Percentiles rank a stretch among this genome's conserved stretches.
phyloP scores from a whole-genome alignment of 1,140 invertebrate species.

The Apocrypta bakeri region DNA sequence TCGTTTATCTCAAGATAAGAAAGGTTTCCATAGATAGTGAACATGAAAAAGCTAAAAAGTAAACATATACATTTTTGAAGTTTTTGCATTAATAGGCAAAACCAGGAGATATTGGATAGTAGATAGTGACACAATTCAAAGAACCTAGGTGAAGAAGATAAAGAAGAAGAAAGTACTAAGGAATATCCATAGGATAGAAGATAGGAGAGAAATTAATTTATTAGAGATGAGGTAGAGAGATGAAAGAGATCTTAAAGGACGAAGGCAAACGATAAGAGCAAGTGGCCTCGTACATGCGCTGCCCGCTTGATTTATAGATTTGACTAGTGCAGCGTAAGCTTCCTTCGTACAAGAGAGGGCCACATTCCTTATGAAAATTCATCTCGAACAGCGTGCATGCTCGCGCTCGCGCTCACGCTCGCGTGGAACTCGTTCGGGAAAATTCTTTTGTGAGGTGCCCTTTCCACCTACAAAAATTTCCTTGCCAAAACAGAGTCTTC shows the following conservation, averaged over 20 bases:
- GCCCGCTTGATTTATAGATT: constrained; percentile 38
- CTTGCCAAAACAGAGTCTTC: constrained; percentile 16
- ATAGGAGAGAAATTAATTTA: constrained; percentile 28
- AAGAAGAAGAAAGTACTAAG: neutral
- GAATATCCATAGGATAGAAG: neutral
- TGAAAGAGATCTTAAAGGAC: neutral
- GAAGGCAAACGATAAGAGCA: constrained; percentile 17
- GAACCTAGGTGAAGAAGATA: no score
- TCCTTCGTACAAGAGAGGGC: neutral
- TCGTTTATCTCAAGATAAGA: no score
- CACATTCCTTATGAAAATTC: constrained; percentile 38
- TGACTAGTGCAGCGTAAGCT: neutral
- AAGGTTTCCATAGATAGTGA: no score
- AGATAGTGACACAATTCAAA: no score
- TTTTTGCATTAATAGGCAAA: no score
- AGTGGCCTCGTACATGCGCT: neutral
- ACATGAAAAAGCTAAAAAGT: no score
- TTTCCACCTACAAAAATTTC: neutral
- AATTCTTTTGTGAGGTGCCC: constrained; percentile 7
- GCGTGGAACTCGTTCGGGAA: neutral
- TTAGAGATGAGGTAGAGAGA: constrained; percentile 31
- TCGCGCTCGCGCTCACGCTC: no score
- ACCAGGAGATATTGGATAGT: no score
- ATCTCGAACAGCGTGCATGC: constrained; percentile 9
- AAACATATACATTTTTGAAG: no score